Evolutionary conservation across 1,140 invertebrate genomes (phyloP).

Genomic region (Drosophila kikkawai): DNA sequence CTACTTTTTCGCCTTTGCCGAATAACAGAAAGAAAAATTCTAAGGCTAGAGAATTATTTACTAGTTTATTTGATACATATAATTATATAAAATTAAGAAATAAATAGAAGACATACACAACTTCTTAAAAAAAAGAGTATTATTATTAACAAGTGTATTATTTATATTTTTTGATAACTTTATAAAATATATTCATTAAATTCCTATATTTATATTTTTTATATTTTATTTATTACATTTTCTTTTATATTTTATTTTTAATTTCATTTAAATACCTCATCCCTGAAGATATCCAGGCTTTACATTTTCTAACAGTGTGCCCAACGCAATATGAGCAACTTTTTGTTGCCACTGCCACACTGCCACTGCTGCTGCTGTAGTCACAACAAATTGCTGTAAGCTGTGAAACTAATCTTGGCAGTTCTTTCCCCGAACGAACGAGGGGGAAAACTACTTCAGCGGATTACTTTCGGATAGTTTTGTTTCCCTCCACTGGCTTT

Average conservation of each 20-base stretch:
- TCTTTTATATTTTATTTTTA: neutral
- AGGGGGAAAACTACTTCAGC: slow-evolving; percentile 69
- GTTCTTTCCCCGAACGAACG: slow-evolving; percentile 31
- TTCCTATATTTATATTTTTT: neutral
- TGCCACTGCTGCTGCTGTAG: slow-evolving; percentile 41
- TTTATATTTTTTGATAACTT: neutral
- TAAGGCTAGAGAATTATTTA: too few relatives aligned
- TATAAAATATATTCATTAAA: neutral
- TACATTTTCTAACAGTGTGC: slow-evolving; percentile 6
- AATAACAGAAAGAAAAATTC: neutral
- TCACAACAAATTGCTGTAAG: slow-evolving; percentile 81
- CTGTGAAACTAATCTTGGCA: slow-evolving; percentile 79
- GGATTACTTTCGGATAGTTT: slow-evolving; percentile 77
- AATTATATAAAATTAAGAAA: neutral
- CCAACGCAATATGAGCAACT: slow-evolving; percentile 72
- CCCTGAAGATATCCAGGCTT: too few relatives aligned
- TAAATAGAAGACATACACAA: too few relatives aligned
- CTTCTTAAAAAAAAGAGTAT: too few relatives aligned
- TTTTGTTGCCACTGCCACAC: slow-evolving; percentile 38
- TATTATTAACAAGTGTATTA: too few relatives aligned
- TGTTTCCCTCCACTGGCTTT: slow-evolving; percentile 37
- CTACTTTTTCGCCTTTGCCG: slow-evolving; percentile 41
- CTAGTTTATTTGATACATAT: neutral
- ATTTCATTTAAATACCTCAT: neutral
- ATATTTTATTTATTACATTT: too few relatives aligned